phyloP scores from a whole-genome alignment of 37 sponge, comb jelly and placozoan species.

The Chondrilla cf. caribensis region DNA sequence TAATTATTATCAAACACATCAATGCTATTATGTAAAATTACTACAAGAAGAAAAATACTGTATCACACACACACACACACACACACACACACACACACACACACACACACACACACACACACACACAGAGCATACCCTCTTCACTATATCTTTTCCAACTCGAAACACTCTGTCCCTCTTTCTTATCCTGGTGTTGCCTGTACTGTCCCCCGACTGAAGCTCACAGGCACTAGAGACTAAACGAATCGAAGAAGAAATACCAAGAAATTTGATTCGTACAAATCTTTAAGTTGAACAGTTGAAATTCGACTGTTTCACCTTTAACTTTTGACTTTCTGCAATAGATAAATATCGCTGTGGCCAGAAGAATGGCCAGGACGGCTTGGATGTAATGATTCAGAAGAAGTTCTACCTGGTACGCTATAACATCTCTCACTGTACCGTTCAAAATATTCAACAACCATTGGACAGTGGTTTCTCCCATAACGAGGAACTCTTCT shows the following conservation, averaged over 20 bases:
- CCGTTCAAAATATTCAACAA: neutral
- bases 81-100: constrained; percentile 19
- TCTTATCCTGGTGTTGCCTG: neutral
- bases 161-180: constrained; percentile 11
- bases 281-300: too few species aligned
- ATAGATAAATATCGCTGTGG: neutral
- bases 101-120: neutral
- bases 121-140: constrained; percentile 1
- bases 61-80: constrained; percentile 27
- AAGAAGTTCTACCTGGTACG: constrained; percentile 12
- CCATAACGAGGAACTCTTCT: too few species aligned
- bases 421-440: neutral
- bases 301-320: too few species aligned
- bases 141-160: constrained; percentile 6
- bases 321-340: constrained; percentile 7
- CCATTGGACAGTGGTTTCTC: too few species aligned
- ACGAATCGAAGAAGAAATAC: too few species aligned
- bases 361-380: neutral
- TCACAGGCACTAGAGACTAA: too few species aligned
- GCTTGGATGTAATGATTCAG: neutral
- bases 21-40: too few species aligned
- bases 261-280: too few species aligned
- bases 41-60: too few species aligned
- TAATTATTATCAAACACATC: too few species aligned
- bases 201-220: too few species aligned